Base-by-base conservation (phyloP, 2,113 vertebrate genomes). In the Pica pica region DNA sequence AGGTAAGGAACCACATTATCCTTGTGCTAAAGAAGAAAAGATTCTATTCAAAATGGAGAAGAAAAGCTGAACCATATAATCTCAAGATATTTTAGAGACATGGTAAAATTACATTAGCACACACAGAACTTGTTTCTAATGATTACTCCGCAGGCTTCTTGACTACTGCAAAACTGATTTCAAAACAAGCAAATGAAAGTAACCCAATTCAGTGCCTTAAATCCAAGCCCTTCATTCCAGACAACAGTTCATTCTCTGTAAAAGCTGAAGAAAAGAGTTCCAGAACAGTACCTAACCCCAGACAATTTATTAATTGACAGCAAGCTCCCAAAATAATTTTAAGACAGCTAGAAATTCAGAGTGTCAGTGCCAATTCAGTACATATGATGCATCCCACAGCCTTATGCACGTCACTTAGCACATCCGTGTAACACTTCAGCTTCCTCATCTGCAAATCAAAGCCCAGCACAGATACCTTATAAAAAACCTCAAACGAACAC, bases 1-100 rank as follows among this genome's bases (percentile, higher is more conserved):
- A 99, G 98, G 95, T 99, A 99, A 46, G 98, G 97, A 96, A 99
- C 98, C 97, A 99, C 91, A 4, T 93, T 97, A 61, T 99, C 99
- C 98, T 99, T 99, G 98, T 99, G 99, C 99, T 99, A 91, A 57
- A 96, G 93, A 74, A 27, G 50, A 97, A 97, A 90, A 78, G 39
- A 93, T 9, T 89, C 17, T 39, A 21, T 55, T 79, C 83, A 68
- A 92, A 94, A 65, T 13, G 24, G 16, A 94, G 59, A 69, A 65
- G 37, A 80, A 82, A 35, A 92, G 69, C 37, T 73, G 22, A 81
- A 89, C 20, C 16, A 3, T 9, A 27, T 20, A 2, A 55, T 37
- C 30, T 47, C 26, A 61, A 68, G 31, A 3, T 23, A 81, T 35
- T 93, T 79, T 27, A 50, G 11, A 83, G 12, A 61, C 16, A 39